Conservation (phyloP, 2,888 invertebrate genomes). For the Mylabris sibirica region DNA sequence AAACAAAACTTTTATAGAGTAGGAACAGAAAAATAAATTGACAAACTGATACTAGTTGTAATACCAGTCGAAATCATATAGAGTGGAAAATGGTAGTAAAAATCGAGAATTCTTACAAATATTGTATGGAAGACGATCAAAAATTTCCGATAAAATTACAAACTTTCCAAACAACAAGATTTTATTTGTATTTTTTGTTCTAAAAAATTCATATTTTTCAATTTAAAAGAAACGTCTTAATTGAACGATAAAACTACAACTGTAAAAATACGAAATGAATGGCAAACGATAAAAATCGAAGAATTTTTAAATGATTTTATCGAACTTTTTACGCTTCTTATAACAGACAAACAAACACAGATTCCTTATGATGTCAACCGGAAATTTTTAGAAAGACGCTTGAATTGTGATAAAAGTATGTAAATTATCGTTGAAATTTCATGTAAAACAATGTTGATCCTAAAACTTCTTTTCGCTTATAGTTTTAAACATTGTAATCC, state of each 20-base stretch:
- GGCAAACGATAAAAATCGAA: background rate
- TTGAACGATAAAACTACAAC: background rate
- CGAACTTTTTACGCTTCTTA: background rate
- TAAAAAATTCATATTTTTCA: background rate
- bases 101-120: background rate
- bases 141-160: background rate
- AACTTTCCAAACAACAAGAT: background rate
- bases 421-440: background rate
- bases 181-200: background rate
- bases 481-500: background rate
- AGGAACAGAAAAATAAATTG: background rate
- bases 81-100: conserved; percentile 3
- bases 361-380: background rate
- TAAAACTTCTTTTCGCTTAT: background rate
- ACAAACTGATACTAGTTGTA: background rate
- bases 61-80: background rate
- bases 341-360: background rate
- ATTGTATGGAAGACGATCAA: background rate
- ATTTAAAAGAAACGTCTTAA: background rate
- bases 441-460: background rate
- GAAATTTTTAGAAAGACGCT: background rate
- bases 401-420: background rate
- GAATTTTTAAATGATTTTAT: background rate
- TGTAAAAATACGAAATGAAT: background rate
- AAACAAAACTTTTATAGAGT: background rate